Base-by-base conservation (phyloP, 2,113 vertebrate species). In the Chelonoidis abingdonii region DNA sequence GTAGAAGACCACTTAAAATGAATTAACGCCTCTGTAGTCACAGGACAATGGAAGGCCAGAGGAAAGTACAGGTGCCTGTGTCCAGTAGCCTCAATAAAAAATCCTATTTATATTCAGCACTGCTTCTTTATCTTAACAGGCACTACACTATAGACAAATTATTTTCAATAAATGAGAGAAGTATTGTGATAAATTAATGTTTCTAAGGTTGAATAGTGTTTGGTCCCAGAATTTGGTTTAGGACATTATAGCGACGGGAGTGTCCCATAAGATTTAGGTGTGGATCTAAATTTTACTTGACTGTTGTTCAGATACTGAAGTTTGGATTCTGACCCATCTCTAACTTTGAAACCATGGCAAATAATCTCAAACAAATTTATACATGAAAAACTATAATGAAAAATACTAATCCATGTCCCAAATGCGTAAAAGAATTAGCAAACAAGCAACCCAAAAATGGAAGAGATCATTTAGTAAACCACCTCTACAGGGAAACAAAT, bases 121-220 rank as follows among this genome's bases (percentile, higher is more conserved):
- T 4, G 65, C 6, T 27, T 86, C 41, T 79, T 83, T 83, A 87
- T 95, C 80, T 83, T 27, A 21, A 52, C 35, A 12, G 56, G 83
- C 62, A 80, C 25, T 41, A 80, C 89, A 85, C 94, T 91, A 89
- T 1, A 83, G 62, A 25, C 10, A 96, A 95, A 93, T 84, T 41
- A 38, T 41, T 94, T 97, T 72, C 25, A 89, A 91, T 85, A 93
- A 96, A 94, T 72, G n/a, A 89, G 56, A 41, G 57, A 84, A 35
- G 86, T 94, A 90, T 89, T 96, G 78, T 88, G 72, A 87, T 72
- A 94, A 93, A 93, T 93, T 96, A 90, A 83, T 62, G 76, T 94
- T 94, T 75, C 72, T 88, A 72, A 84, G 52, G 83, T 14, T n/a
- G 59, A 88, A 86, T 57, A 92, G 82, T 75, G 81, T 31, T 59